These are phyloP conservation scores for Archegozetes longisetosus DNA, from an alignment of 1,140 invertebrate genomes.

Conservation along the genomic window DNA sequence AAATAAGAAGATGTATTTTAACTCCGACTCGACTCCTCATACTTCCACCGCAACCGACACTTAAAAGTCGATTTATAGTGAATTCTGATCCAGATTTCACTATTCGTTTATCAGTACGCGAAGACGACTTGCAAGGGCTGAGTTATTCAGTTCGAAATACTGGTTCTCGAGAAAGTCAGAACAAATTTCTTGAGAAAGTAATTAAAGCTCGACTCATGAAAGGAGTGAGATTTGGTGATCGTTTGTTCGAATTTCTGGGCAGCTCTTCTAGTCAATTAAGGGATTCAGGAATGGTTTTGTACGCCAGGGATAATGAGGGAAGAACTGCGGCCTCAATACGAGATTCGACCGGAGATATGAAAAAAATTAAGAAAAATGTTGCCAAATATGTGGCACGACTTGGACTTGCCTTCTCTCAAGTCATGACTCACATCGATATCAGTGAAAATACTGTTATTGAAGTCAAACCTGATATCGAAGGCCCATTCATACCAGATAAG, in stretches of 20 bases:
- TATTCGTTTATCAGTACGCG: conserved; percentile 16
- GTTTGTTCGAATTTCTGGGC: conserved; percentile 25
- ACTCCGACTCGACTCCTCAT: conserved; percentile 17
- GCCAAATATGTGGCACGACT: conserved; percentile 27
- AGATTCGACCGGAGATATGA: conserved; percentile 3
- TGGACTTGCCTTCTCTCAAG: conserved; percentile 40
- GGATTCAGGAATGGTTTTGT: conserved; percentile 26
- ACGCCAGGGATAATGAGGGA: conserved; percentile 19
- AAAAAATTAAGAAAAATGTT: conserved; percentile 16
- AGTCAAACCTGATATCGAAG: conserved; percentile 7
- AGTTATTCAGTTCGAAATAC: conserved; percentile 11
- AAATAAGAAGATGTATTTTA: conserved; percentile 17
- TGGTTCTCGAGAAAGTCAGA: not conserved
- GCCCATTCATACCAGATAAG: conserved; percentile 4
- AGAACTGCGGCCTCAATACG: conserved; percentile 18
- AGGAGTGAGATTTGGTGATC: conserved; percentile 18
- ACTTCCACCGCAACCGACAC: conserved; percentile 14
- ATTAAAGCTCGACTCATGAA: conserved; percentile 9
- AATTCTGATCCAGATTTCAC: conserved; percentile 18
- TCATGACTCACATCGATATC: conserved; percentile 46
- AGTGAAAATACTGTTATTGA: conserved; percentile 38
- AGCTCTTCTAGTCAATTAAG: conserved; percentile 24
- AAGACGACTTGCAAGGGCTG: conserved; percentile 17
- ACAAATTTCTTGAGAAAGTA: conserved; percentile 10
- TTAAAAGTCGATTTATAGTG: conserved; percentile 19